A percentile compares a stretch with the other conserved stretches of the same genome.
Evolutionary conservation across 2,888 invertebrate species (phyloP).

Genomic region (Synergus japonicus): DNA sequence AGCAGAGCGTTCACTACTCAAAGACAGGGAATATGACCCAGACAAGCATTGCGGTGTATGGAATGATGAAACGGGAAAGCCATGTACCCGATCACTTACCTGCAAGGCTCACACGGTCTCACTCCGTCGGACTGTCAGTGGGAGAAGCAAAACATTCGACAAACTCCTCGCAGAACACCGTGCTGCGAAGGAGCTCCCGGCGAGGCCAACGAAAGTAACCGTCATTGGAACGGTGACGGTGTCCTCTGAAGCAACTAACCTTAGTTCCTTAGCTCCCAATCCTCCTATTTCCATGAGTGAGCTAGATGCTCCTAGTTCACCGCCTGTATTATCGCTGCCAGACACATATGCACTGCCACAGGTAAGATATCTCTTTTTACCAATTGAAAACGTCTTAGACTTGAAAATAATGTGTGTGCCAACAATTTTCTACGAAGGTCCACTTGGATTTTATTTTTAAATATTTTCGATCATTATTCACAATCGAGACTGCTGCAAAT

Average conservation of each 20-base stretch:
- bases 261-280: conserved; percentile 72
- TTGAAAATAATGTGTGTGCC: not conserved
- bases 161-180: conserved; percentile 86
- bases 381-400: not conserved
- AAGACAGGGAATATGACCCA: conserved; percentile 86
- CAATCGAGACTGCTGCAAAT: not conserved
- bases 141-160: conserved; percentile 87
- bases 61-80: conserved; percentile 83
- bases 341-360: conserved; percentile 76
- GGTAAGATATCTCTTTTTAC: conserved; percentile 59
- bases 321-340: conserved; percentile 74
- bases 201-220: conserved; percentile 65
- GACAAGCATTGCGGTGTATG: conserved; percentile 91
- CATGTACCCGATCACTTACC: conserved; percentile 89
- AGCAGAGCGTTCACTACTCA: conserved; percentile 74
- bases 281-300: conserved; percentile 80
- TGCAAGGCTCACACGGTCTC: conserved; percentile 85
- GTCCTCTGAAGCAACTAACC: conserved; percentile 58
- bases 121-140: conserved; percentile 84
- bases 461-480: not conserved
- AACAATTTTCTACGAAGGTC: not conserved
- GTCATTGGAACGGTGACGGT: conserved; percentile 64
- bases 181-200: conserved; percentile 81
- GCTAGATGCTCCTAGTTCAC: conserved; percentile 80
- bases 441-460: not conserved